Evolutionary conservation across 2,888 invertebrate genomes (phyloP).

Genomic region (Pterostichus madidus): DNA sequence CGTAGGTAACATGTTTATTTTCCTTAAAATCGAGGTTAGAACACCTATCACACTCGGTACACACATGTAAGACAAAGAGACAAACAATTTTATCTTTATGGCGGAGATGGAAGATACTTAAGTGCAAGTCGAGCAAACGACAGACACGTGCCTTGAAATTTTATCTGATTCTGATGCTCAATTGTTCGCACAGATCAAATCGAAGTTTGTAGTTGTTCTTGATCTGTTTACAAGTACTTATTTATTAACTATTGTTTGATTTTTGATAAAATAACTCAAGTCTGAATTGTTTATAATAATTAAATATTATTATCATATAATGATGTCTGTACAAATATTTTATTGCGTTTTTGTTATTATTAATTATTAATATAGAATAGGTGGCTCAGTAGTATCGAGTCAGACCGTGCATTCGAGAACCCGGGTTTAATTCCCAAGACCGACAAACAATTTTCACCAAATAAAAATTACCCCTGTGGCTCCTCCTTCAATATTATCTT

Average conservation of each 20-base stretch:
- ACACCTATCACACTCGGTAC: not conserved
- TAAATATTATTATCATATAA: not conserved
- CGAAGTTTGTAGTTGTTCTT: not conserved
- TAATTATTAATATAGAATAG: too few relatives aligned
- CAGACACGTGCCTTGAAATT: not conserved
- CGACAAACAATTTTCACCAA: too few relatives aligned
- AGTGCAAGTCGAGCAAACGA: not conserved
- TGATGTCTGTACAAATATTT: too few relatives aligned
- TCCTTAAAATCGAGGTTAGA: slow-evolving; percentile 1
- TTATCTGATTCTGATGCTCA: not conserved
- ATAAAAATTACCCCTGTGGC: too few relatives aligned
- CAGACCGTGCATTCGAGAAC: too few relatives aligned
- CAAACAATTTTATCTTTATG: too few relatives aligned
- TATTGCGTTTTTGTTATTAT: not conserved
- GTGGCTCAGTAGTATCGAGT: too few relatives aligned
- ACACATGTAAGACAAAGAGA: too few relatives aligned
- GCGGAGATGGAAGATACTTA: not conserved
- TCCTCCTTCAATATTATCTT: too few relatives aligned
- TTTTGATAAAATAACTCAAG: not conserved
- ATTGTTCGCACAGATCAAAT: not conserved
- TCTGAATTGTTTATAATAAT: not conserved
- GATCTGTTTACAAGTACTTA: slow-evolving; percentile 23
- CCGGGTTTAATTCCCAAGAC: too few relatives aligned
- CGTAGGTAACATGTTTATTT: slow-evolving; percentile 29
- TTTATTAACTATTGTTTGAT: not conserved